Base-by-base conservation (phyloP, 2,888 invertebrate species). In the Leucophenga montana region DNA sequence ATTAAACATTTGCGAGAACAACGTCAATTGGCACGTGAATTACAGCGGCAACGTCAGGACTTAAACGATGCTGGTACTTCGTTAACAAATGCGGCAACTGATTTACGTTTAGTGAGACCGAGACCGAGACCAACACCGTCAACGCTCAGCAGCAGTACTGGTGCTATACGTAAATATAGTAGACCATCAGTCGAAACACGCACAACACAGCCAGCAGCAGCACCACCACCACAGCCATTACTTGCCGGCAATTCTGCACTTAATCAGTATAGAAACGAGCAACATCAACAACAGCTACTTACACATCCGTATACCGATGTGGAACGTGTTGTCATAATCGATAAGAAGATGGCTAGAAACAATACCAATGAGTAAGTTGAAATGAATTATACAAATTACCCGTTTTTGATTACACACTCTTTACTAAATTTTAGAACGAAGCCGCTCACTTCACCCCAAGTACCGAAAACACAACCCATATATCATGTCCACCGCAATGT, bases 401-500 rank as follows among this genome's bases (percentile, higher is more conserved):
- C 8, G 11, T 39, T 8, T 39, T 39, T 54, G 48, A 59, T 46
- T 27, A 57, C 53, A 27, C 59, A 27, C 4, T 27, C 27, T 27
- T 27, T 27, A 27, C 13, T 22, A 20, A 68, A 61, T 56, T 61
- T 3, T 65, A 87, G 87, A 84, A 81, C 78, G 61, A 86, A 85
- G 66, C 85, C 85, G 16, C 77, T 87, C 3, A 84, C 69, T 20
- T 67, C 79, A 2, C 73, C 75, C 27, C 72, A 77, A 62, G n/a
- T n/a, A n/a, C n/a, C 75, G 77, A 57, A 73, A 77, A 75, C 83
- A 18, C 82, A 83, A 71, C 87, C 88, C 31, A 85, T 83, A 70
- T 84, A 87, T 64, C 78, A 81, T 65, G 85, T 88, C 4, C 83
- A 88, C 73, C 84, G 88, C 0, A 84, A 88, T 78, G 88, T 88